phyloP scores from a whole-genome alignment of 2,797 vertebrate genomes.

The Coregonus sp. region DNA sequence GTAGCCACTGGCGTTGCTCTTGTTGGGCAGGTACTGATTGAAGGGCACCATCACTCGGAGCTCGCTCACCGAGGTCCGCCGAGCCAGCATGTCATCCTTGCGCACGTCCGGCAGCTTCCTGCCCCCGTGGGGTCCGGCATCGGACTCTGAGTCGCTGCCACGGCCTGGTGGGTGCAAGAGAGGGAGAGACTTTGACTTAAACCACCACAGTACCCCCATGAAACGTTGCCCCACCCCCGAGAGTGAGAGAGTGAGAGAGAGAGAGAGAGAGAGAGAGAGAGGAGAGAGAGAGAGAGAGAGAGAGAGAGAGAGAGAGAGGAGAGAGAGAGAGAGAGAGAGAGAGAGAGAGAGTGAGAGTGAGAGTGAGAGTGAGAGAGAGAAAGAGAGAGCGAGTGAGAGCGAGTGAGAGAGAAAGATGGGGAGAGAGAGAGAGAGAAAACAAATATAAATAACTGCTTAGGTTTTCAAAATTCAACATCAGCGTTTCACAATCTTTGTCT shows the following conservation, averaged over 20 bases:
- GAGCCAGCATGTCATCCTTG: conserved; percentile 94
- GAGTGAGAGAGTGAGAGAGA: no score
- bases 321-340: not conserved
- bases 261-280: not conserved
- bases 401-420: no score
- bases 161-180: conserved; percentile 74
- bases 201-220: no score
- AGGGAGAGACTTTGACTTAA: not conserved
- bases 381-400: no score
- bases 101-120: conserved; percentile 92
- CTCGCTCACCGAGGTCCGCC: conserved; percentile 90
- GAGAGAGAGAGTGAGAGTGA: not conserved
- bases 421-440: not conserved
- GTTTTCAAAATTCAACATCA: not conserved
- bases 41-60: conserved; percentile 90
- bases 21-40: conserved; percentile 98
- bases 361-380: not conserved
- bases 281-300: not conserved
- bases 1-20: conserved; percentile 91
- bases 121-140: conserved; percentile 74
- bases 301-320: not conserved
- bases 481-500: not conserved
- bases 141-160: conserved; percentile 95
- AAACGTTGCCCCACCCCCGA: no score
- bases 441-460: not conserved